These are phyloP conservation scores for Drosophila repletoides DNA, from an alignment of 1,140 invertebrate species.

Conservation along the genomic window DNA sequence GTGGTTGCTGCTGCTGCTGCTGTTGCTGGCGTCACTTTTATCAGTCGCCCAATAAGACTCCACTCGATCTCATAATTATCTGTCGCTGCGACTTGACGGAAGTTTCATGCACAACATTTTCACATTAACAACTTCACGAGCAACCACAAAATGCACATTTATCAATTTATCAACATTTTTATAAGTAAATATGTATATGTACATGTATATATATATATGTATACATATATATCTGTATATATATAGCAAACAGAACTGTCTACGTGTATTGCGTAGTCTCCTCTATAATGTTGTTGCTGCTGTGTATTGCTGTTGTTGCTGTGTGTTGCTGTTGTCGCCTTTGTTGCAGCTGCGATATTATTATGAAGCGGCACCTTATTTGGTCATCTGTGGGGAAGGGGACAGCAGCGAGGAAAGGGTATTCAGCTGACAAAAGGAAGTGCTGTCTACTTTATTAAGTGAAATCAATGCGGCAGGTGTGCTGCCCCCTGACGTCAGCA, in stretches of 20 bases:
- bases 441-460: constrained; percentile 19
- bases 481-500: constrained; percentile 43
- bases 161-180: constrained; percentile 50
- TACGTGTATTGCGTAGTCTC: too few species aligned
- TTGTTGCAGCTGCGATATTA: constrained; percentile 55
- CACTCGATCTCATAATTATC: constrained; percentile 32
- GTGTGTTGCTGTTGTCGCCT: neutral
- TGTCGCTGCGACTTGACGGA: constrained; percentile 60
- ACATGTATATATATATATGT: neutral
- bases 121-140: constrained; percentile 23
- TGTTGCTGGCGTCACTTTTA: constrained; percentile 8
- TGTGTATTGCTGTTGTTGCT: too few species aligned
- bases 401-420: neutral
- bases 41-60: constrained; percentile 14
- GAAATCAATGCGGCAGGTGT: constrained; percentile 70
- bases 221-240: neutral
- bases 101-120: constrained; percentile 47
- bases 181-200: constrained; percentile 5
- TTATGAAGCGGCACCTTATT: constrained; percentile 52
- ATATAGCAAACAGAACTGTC: too few species aligned
- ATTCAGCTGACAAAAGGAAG: constrained; percentile 52
- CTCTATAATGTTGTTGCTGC: too few species aligned
- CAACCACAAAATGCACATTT: constrained; percentile 17
- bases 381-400: constrained; percentile 21
- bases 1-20: neutral